These are phyloP conservation scores for Melopsittacus undulatus DNA, from an alignment of 2,797 vertebrate species.

Conservation along the genomic window DNA sequence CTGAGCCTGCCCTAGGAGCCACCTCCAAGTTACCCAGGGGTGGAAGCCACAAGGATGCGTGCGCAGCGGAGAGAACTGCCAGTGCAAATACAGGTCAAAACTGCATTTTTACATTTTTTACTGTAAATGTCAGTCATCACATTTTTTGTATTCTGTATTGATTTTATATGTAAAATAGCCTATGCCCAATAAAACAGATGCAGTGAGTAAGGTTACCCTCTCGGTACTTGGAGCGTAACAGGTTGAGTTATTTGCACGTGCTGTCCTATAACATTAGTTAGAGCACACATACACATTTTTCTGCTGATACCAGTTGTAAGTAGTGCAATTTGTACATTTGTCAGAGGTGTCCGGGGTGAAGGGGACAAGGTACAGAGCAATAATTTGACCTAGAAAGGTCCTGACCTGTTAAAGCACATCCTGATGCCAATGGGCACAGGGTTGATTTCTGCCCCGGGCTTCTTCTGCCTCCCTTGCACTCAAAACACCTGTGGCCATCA, in stretches of 20 bases:
- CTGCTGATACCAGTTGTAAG: neutral
- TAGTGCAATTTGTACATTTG: neutral
- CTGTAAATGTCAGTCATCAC: constrained; percentile 66
- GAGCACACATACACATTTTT: neutral
- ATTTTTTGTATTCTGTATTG: constrained; percentile 69
- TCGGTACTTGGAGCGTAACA: neutral
- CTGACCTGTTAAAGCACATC: neutral
- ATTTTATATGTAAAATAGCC: constrained; percentile 68
- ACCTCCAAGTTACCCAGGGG: neutral
- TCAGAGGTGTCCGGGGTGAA: neutral
- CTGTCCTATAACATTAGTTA: neutral
- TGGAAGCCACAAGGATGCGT: neutral
- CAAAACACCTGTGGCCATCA: neutral
- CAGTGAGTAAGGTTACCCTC: constrained; percentile 40
- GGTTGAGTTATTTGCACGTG: neutral
- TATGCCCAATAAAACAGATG: constrained; percentile 61
- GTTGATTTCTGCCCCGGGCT: neutral
- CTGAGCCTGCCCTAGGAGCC: constrained; percentile 14
- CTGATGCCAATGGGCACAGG: rapidly evolving
- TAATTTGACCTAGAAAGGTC: neutral
- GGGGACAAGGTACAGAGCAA: neutral
- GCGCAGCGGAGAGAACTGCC: neutral
- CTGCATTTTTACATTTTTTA: constrained; percentile 62
- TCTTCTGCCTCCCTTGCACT: neutral
- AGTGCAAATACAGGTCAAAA: constrained; percentile 33